Base-by-base conservation (phyloP, 2,113 vertebrate genomes). In the Gracilinanus agilis region DNA sequence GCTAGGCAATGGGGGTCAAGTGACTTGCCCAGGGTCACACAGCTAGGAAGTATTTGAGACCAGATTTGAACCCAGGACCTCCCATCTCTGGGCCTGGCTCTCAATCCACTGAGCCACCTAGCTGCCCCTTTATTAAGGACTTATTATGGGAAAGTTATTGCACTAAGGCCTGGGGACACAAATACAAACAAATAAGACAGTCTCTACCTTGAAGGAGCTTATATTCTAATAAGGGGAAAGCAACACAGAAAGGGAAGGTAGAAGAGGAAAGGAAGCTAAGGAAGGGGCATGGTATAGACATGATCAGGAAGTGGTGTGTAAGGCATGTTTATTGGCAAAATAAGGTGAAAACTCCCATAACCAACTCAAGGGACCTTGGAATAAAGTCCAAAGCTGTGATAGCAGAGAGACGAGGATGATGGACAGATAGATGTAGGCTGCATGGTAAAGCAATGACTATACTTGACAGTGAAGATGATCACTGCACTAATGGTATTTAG, bases 351-450 rank as follows among this genome's bases (percentile, higher is more conserved):
- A 13, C 29, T 34, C 58, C 29, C 27, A 10, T 67, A 67, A 34
- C n/a, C n/a, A n/a, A 40, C 6, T 83, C n/a, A 83, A 7, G n/a
- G n/a, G 23, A 40, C n/a, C 12, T n/a, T 83, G 67, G n/a, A 40
- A 83, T 40, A 83, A n/a, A 40, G n/a, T 83, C 67, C n/a, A 83
- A 83, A 40, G n/a, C 23, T 83, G 1, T 83, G 1, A 40, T 40
- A 21, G 67, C n/a, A 83, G 67, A 13, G 67, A 40, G n/a, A 83
- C 21, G n/a, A 40, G 7, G n/a, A 21, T 21, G n/a, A 40, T 23
- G 19, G 6, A 13, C n/a, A 1, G 1, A 40, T 83, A 1, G 1
- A 40, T 83, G 7, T 83, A 4, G 7, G 12, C 67, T 7, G 0
- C 19, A 23, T 40, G 19, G 19, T 83, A 25, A 83, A 83, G 67